Percentiles rank a stretch among this genome's conserved stretches.
phyloP scores from a whole-genome alignment of 2,888 invertebrate species.

The Margaritifera margaritifera region DNA sequence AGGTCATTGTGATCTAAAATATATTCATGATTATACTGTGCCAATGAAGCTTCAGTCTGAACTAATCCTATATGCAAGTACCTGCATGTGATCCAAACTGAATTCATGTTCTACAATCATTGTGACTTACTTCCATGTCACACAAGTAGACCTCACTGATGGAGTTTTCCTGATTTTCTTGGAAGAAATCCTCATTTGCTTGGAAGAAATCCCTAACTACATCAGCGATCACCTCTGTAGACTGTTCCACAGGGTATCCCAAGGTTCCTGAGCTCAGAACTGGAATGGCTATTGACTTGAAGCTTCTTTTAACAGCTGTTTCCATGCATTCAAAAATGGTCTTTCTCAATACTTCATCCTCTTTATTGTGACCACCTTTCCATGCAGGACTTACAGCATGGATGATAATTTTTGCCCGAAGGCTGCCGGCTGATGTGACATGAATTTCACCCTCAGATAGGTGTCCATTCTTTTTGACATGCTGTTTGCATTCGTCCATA shows the following conservation, averaged over 20 bases:
- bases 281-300: conserved; percentile 52
- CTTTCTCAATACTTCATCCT: conserved; percentile 29
- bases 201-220: conserved; percentile 26
- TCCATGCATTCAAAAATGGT: conserved; percentile 34
- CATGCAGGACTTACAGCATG: conserved; percentile 42
- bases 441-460: conserved; percentile 34
- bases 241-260: conserved; percentile 14
- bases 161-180: conserved; percentile 18
- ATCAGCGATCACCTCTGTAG: conserved; percentile 19
- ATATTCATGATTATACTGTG: too few relatives aligned
- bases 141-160: conserved; percentile 35
- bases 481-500: conserved; percentile 41
- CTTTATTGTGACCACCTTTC: conserved; percentile 30
- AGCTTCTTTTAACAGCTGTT: conserved; percentile 11
- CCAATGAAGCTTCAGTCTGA: too few relatives aligned
- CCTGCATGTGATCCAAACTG: too few relatives aligned
- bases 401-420: conserved; percentile 31
- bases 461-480: conserved; percentile 23
- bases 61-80: too few relatives aligned
- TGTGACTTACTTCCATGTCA: conserved; percentile 23
- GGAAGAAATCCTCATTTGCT: conserved; percentile 8
- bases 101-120: too few relatives aligned
- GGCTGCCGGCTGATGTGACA: conserved; percentile 23
- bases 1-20: too few relatives aligned
- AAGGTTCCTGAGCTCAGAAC: conserved; percentile 51